Evolutionary conservation across 2,797 vertebrate genomes (phyloP), one percentile per base, ranked within the genome.

Genomic region (Artibeus lituratus): DNA sequence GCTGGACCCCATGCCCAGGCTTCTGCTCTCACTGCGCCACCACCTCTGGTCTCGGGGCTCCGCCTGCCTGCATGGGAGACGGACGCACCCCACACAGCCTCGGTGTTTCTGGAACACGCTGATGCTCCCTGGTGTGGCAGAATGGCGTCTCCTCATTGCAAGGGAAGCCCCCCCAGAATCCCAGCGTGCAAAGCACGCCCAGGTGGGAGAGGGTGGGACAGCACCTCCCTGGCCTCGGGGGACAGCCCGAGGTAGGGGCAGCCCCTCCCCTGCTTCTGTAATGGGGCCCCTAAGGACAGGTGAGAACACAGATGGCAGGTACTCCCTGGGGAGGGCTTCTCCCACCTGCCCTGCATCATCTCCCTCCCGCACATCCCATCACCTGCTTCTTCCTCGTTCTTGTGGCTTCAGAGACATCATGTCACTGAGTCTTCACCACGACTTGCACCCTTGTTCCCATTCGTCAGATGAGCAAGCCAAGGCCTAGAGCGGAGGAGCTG

Each of bases 301-400:
- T 39, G 49, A 37, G 59, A 35, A 9, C 10, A 7, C 22, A 24
- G 15, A 5, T 2, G 12, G 16, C 47, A 67, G 47, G 18, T 19
- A 1, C 69, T 67, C 6, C 19, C 35, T 32, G 0, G 14, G 3
- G 53, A 42, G n/a, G 15, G 2, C 24, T 42, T 2, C 18, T 35
- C 22, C 51, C 10, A 22, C 18, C n/a, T 6, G 24, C 53, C 62
- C 39, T 7, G 5, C 3, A 0, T 18, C 29, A 3, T 7, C 12
- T 37, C 82, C 76, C 5, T 3, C 4, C 3, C 11, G 39, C 39
- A 24, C 39, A 9, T 55, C 16, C 6, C 3, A 21, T 22, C 39
- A 4, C 15, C 55, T 2, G 0, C n/a, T 4, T 22, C 19, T 22
- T 62, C 49, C 14, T 11, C 18, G 4, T n/a, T 53, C 24, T 0